A percentile compares a stretch with the other conserved stretches of the same genome.
These are phyloP conservation scores for Eledona agricola DNA, from an alignment of 2,888 invertebrate genomes.

Conservation along the genomic window DNA sequence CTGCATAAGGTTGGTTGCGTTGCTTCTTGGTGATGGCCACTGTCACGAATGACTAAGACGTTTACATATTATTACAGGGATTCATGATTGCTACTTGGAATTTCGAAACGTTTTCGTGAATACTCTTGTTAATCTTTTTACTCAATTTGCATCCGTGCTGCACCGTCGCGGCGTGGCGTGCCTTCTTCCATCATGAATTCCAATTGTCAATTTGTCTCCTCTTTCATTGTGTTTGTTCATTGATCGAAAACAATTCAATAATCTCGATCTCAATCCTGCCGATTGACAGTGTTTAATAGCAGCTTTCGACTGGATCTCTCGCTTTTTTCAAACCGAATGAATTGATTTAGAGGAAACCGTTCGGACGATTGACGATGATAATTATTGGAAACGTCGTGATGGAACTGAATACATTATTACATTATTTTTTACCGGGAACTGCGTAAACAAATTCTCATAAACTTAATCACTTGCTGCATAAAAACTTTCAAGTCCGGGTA, in stretches of 20 bases:
- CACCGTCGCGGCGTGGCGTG: slow-evolving; percentile 1
- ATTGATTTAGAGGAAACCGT: slow-evolving; percentile 6
- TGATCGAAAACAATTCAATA: slow-evolving; percentile 23
- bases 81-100: slow-evolving; percentile 45
- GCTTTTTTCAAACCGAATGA: slow-evolving; percentile 8
- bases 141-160: slow-evolving; percentile 34
- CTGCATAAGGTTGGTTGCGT: slow-evolving; percentile 37
- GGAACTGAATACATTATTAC: slow-evolving; percentile 39
- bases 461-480: slow-evolving; percentile 38
- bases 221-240: slow-evolving; percentile 25
- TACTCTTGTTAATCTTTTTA: slow-evolving; percentile 36
- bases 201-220: slow-evolving; percentile 17
- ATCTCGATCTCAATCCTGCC: slow-evolving; percentile 26
- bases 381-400: slow-evolving; percentile 36
- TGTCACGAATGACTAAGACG: slow-evolving; percentile 46
- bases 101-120: slow-evolving; percentile 43
- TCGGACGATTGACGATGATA: slow-evolving; percentile 28
- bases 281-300: slow-evolving; percentile 29
- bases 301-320: slow-evolving; percentile 14
- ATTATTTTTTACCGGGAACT: slow-evolving; percentile 35
- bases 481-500: slow-evolving; percentile 44
- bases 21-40: slow-evolving; percentile 41
- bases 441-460: slow-evolving; percentile 40
- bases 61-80: slow-evolving; percentile 43
- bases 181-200: slow-evolving; percentile 3